Evolutionary conservation across 2,113 vertebrate species (phyloP).

Genomic region (Podocnemis expansa): DNA sequence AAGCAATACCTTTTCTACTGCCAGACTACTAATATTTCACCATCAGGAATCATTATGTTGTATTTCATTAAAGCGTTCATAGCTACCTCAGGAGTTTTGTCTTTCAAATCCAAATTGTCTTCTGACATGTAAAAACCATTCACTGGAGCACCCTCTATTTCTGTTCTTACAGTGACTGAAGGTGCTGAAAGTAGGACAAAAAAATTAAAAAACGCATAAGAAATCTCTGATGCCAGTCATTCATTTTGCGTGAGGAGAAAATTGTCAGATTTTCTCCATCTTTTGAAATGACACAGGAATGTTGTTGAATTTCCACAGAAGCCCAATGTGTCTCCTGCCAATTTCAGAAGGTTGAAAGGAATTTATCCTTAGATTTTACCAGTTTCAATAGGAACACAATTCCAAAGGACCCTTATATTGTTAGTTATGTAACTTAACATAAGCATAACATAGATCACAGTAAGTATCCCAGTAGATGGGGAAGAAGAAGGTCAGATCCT

Average conservation of each 20-base stretch:
- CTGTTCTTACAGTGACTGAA: slow-evolving; percentile 27
- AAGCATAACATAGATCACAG: slow-evolving; percentile 7
- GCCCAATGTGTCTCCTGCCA: background rate
- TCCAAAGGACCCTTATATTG: background rate
- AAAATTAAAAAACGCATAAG: slow-evolving; percentile 11
- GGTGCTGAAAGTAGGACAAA: slow-evolving; percentile 24
- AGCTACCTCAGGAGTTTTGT: slow-evolving; percentile 8
- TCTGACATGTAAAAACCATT: slow-evolving; percentile 19
- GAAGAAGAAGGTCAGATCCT: background rate
- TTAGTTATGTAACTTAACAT: background rate
- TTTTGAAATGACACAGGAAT: background rate
- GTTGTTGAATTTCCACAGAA: slow-evolving; percentile 28
- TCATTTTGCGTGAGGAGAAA: background rate
- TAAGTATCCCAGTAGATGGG: background rate
- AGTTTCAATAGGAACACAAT: background rate
- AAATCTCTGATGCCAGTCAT: slow-evolving; percentile 32
- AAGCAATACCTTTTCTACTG: background rate
- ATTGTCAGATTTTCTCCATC: slow-evolving; percentile 13
- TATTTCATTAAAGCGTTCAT: slow-evolving; percentile 15
- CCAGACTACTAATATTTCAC: slow-evolving; percentile 29
- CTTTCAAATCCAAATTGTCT: slow-evolving; percentile 1
- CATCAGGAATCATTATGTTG: background rate
- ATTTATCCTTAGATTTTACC: background rate
- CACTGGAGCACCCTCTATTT: background rate
- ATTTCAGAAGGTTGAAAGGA: slow-evolving; percentile 6